Percentiles rank a stretch among this genome's conserved stretches.
phyloP scores from a whole-genome alignment of 2,113 vertebrate species.

The Ellobius talpinus region DNA sequence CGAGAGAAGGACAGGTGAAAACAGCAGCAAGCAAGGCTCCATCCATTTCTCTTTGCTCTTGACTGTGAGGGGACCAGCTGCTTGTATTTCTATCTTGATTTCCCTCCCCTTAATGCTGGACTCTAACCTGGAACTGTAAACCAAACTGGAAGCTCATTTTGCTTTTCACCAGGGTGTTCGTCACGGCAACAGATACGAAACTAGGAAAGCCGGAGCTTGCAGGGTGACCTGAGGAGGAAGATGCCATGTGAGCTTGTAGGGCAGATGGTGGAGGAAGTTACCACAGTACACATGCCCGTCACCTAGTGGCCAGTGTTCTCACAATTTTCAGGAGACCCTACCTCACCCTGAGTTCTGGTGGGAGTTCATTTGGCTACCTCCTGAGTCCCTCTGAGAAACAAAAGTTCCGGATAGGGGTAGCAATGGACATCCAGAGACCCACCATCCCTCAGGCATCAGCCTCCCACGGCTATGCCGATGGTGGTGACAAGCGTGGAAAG shows the following conservation, averaged over 20 bases:
- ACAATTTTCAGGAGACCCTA: background rate
- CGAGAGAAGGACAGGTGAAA: background rate
- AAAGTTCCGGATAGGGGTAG: background rate
- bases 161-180: background rate
- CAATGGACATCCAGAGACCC: background rate
- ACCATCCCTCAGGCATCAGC: background rate
- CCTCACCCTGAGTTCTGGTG: background rate
- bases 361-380: background rate
- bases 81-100: background rate
- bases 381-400: background rate
- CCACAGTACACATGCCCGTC: background rate
- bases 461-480: background rate
- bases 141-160: background rate
- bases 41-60: background rate
- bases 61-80: background rate
- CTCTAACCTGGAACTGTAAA: background rate
- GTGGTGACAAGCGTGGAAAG: background rate
- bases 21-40: background rate
- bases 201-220: background rate
- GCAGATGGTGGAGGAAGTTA: background rate
- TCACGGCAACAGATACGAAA: background rate
- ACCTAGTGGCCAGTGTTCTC: no score
- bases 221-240: background rate
- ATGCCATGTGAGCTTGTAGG: background rate
- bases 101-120: no score